Percentiles rank a stretch among this genome's conserved stretches.
phyloP scores from a whole-genome alignment of 1,140 invertebrate genomes.

The Physella acuta region DNA sequence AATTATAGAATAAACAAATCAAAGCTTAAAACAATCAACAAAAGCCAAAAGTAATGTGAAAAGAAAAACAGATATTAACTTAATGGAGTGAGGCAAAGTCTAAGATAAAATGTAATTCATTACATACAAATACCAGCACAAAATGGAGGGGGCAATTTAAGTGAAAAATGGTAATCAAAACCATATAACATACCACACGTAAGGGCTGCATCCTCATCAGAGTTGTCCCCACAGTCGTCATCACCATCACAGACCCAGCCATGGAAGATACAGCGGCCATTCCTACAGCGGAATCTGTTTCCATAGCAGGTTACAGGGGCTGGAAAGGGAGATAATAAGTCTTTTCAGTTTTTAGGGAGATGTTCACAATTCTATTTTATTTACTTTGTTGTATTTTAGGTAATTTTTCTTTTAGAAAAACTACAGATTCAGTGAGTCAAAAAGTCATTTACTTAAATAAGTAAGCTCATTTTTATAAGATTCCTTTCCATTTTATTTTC shows the following conservation, averaged over 20 bases:
- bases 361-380: neutral
- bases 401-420: no score
- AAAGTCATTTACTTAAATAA: no score
- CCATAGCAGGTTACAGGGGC: constrained; percentile 67
- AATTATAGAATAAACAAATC: no score
- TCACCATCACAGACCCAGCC: constrained; percentile 96
- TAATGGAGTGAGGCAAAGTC: no score
- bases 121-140: neutral
- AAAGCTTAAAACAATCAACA: no score
- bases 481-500: neutral
- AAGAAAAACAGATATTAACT: no score
- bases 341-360: no score
- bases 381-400: no score
- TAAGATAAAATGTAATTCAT: neutral
- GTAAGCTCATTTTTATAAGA: neutral
- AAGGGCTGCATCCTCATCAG: constrained; percentile 72
- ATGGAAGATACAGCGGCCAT: constrained; percentile 81
- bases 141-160: neutral
- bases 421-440: no score
- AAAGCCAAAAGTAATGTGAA: no score
- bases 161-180: neutral
- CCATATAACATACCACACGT: constrained; percentile 41
- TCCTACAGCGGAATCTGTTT: constrained; percentile 67
- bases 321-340: no score
- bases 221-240: constrained; percentile 92